Conservation (phyloP, 1,140 invertebrate species). For the Drosophila sp. region DNA sequence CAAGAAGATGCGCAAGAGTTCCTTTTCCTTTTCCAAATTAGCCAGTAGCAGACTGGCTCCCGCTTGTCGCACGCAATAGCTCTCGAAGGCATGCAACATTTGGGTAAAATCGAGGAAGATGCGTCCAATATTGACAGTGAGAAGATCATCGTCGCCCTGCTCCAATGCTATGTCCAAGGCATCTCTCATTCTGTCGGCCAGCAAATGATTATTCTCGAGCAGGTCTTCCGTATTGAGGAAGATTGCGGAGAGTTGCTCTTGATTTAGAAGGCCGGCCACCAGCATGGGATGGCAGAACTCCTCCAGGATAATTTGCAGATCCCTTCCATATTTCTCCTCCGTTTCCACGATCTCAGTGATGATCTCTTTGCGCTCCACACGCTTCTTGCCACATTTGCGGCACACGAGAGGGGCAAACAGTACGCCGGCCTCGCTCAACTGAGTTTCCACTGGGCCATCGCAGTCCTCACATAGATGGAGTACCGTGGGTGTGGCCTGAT, state of each 20-base stretch:
- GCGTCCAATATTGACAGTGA: slow-evolving; percentile 95
- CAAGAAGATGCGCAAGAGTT: slow-evolving; percentile 96
- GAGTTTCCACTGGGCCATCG: slow-evolving; percentile 88
- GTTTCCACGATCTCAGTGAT: slow-evolving; percentile 98
- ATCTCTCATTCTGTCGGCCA: slow-evolving; percentile 93
- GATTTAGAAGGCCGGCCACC: slow-evolving; percentile 91
- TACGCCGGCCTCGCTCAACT: slow-evolving; percentile 87
- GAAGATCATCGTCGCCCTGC: slow-evolving; percentile 90
- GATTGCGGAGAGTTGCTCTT: slow-evolving; percentile 93
- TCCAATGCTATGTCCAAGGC: slow-evolving; percentile 93
- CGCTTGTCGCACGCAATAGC: slow-evolving; percentile 96
- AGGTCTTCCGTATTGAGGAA: slow-evolving; percentile 97
- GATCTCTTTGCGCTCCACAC: slow-evolving; percentile 95
- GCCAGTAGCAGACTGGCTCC: slow-evolving; percentile 94
- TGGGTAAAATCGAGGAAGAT: slow-evolving; percentile 95
- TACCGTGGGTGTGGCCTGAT: slow-evolving; percentile 85
- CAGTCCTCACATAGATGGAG: slow-evolving; percentile 90
- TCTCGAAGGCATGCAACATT: slow-evolving; percentile 97
- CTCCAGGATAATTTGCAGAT: slow-evolving; percentile 95
- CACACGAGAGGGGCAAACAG: slow-evolving; percentile 92
- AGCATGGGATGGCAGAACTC: slow-evolving; percentile 97
- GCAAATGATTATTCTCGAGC: slow-evolving; percentile 92
- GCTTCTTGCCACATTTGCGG: slow-evolving; percentile 93
- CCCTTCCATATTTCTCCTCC: slow-evolving; percentile 96
- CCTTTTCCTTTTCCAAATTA: slow-evolving; percentile 97